Conservation (phyloP, 1,140 invertebrate genomes). For the Papilio xuthus region DNA sequence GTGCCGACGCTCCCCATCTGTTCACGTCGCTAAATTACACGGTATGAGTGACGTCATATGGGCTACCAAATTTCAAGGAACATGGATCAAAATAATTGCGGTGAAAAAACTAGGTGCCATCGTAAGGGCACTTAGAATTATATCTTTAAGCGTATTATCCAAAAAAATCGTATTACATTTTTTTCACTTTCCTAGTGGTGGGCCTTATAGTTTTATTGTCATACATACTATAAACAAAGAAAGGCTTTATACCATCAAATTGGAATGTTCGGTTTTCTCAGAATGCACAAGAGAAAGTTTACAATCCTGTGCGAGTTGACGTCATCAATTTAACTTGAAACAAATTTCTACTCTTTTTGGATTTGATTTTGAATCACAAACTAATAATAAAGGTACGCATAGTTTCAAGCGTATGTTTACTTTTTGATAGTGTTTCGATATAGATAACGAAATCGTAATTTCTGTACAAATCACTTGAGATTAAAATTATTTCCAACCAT, state of each 20-base stretch:
- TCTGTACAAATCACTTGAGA: not conserved
- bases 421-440: not conserved
- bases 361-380: not conserved
- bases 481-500: not conserved
- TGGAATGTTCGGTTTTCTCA: not conserved
- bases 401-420: not conserved
- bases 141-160: no score
- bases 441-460: not conserved
- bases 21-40: slow-evolving; percentile 49
- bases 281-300: slow-evolving; percentile 4
- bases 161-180: no score
- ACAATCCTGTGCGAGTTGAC: not conserved
- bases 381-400: not conserved
- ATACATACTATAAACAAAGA: not conserved
- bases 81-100: no score
- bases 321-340: slow-evolving; percentile 1
- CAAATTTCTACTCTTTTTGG: not conserved
- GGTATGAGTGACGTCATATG: slow-evolving; percentile 40
- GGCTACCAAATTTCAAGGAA: slow-evolving; percentile 1
- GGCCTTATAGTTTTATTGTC: no score
- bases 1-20: slow-evolving; percentile 51
- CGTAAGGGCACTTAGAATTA: no score
- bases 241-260: slow-evolving; percentile 20
- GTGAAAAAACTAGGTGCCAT: no score
- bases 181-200: no score